These are phyloP conservation scores for Hippasteria phrygiana DNA, from an alignment of 53 echinoderm and acorn worm species.

Conservation along the genomic window DNA sequence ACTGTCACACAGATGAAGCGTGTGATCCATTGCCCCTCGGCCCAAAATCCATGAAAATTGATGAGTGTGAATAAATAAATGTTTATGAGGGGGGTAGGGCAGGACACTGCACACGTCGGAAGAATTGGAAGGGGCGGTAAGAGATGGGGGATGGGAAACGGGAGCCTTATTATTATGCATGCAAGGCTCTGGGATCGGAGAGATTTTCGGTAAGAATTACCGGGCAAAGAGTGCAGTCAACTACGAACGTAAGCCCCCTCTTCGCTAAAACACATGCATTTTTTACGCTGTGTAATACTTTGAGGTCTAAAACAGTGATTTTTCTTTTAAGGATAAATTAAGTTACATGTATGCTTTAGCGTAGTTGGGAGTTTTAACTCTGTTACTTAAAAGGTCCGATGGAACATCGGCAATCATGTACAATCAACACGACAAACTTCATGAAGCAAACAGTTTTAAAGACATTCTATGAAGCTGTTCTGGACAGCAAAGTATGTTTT, in stretches of 20 bases:
- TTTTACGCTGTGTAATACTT: not conserved
- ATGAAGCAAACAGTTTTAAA: too few relatives aligned
- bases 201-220: not conserved
- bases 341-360: too few relatives aligned
- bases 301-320: too few relatives aligned
- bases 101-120: not conserved
- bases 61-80: slow-evolving; percentile 68
- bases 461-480: too few relatives aligned
- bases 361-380: too few relatives aligned
- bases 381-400: too few relatives aligned
- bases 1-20: slow-evolving; percentile 6
- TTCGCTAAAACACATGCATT: not conserved
- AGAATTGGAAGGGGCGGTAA: not conserved
- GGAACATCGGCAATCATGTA: too few relatives aligned
- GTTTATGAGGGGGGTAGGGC: slow-evolving; percentile 29
- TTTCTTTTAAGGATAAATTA: too few relatives aligned
- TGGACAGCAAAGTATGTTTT: too few relatives aligned
- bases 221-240: slow-evolving; percentile 2
- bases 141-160: not conserved
- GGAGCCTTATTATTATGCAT: slow-evolving; percentile 14
- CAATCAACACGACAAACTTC: too few relatives aligned
- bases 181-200: not conserved
- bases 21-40: slow-evolving; percentile 17
- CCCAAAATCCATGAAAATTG: slow-evolving; percentile 50
- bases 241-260: not conserved